These are phyloP conservation scores for Uromys caudimaculatus DNA, from an alignment of 2,797 vertebrate species.

Conservation along the genomic window DNA sequence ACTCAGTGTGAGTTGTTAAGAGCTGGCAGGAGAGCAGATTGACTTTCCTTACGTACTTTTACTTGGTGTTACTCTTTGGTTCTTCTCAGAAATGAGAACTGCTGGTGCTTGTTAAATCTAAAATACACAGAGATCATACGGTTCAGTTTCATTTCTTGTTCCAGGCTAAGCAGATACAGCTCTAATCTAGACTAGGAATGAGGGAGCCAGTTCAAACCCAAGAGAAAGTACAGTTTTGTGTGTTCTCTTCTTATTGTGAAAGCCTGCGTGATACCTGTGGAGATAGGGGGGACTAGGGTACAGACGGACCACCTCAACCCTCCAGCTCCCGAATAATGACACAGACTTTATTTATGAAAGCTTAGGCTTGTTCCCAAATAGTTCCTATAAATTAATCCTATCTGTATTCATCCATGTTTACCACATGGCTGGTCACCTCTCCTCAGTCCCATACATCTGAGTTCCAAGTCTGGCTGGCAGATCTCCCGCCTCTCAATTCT, in stretches of 20 bases:
- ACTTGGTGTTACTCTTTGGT: constrained; percentile 55
- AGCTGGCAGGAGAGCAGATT: neutral
- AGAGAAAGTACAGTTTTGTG: constrained; percentile 17
- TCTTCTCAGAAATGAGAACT: constrained; percentile 50
- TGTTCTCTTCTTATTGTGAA: neutral
- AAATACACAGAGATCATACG: constrained; percentile 18
- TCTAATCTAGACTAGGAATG: neutral
- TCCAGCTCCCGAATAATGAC: neutral
- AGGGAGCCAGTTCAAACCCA: constrained; percentile 10
- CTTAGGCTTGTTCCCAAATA: neutral
- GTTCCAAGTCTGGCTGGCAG: neutral
- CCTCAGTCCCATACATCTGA: neutral
- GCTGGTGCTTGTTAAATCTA: constrained; percentile 3
- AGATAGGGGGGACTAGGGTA: neutral
- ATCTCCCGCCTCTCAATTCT: neutral
- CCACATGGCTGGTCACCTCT: neutral
- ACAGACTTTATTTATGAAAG: neutral
- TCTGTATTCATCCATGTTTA: neutral
- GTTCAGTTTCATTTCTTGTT: neutral
- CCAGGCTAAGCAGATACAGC: neutral
- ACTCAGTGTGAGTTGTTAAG: neutral
- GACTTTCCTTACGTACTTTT: constrained; percentile 42
- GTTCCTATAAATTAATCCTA: neutral
- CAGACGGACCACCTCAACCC: neutral
- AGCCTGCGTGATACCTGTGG: neutral